Conservation (phyloP, 2,797 vertebrate species). For the Hephaestus fuliginosus region DNA sequence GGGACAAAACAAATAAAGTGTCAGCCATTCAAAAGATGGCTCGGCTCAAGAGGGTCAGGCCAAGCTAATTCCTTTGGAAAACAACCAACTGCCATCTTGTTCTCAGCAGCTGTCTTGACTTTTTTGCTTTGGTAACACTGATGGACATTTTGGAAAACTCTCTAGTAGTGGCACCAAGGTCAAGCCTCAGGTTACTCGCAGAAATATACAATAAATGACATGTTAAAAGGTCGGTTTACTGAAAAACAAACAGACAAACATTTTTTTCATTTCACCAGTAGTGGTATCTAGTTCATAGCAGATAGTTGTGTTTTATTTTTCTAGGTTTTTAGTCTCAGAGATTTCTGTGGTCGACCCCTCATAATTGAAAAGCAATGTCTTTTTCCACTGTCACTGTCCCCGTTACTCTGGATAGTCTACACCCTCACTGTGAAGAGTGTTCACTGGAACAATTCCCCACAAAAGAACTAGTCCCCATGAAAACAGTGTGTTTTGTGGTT, state of each 20-base stretch:
- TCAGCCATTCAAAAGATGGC: conserved; percentile 80
- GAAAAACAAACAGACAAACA: neutral
- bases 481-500: neutral
- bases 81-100: conserved; percentile 81
- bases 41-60: conserved; percentile 78
- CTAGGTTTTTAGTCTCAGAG: neutral
- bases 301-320: neutral
- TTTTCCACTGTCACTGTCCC: neutral
- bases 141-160: conserved; percentile 64
- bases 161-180: conserved; percentile 43
- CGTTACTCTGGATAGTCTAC: neutral
- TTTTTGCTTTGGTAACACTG: conserved; percentile 52
- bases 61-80: conserved; percentile 77
- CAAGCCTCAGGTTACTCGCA: conserved; percentile 49
- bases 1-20: conserved; percentile 85
- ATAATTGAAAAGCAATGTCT: neutral
- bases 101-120: conserved; percentile 66
- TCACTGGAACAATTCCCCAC: neutral
- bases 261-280: neutral
- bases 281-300: neutral
- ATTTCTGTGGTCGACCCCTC: neutral
- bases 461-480: neutral
- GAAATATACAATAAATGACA: conserved; percentile 42
- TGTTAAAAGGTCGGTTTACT: neutral
- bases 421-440: neutral